Evolutionary conservation across 2,797 vertebrate species (phyloP), one percentile per base, ranked within the genome.

Genomic region (Atherinosoma microstoma): DNA sequence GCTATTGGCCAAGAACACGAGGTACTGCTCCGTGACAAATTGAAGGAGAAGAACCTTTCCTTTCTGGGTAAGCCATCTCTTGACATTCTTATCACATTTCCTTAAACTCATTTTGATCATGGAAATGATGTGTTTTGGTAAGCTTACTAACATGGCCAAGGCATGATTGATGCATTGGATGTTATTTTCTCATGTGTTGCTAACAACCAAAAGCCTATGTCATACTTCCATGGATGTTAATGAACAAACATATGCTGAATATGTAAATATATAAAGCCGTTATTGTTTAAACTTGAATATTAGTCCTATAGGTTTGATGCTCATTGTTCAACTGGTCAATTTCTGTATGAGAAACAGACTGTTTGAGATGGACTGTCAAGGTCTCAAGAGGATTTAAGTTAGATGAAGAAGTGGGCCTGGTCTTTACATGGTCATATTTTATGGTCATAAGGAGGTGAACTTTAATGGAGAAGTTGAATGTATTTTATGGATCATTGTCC

Each of bases 1-100:
- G 95, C 97, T 70, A 97, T 99, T 86, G 98, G 98, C 38, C 94
- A 98, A 62, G 98, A 99, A 64, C 97, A 99, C 3, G 98, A 99
- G 92, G 95, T 99, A 64, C 91, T 98, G 68, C 96, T 99, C 30
- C 87, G 95, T 90, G 96, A 97, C 87, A 95, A 96, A 84, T 96
- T 99, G 80, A 90, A 95, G 73, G 95, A 97, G 92, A 96, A 87
- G 87, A 97, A 96, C 83, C 94, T 99, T 63, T 96, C 98, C 38
- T 99, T 99, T 90, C 91, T 99, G 76, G 97, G 98, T 99, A 95
- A 97, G 97, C 72, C 61, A 35, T 76, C 27, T 36, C 75, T 61
- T 60, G 8, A 78, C 62, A 64, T 70, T 79, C 53, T 77, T 56
- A 57, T 75, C 59, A 51, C 56, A 64, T 42, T 72, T 47, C n/a